Conservation (phyloP, 1,140 invertebrate species). For the Papilio polyxenes region DNA sequence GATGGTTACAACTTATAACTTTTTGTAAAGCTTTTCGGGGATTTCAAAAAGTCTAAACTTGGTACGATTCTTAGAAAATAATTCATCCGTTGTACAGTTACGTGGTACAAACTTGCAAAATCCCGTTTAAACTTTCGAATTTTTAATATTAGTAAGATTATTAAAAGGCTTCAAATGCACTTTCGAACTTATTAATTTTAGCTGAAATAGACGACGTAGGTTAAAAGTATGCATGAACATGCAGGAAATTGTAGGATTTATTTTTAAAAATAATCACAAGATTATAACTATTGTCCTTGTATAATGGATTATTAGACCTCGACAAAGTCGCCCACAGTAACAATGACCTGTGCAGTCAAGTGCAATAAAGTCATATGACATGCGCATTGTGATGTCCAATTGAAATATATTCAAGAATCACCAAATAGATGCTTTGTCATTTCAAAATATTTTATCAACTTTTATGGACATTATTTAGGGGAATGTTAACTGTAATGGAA, state of each 20-base stretch:
- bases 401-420: background rate
- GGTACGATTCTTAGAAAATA: too few species aligned
- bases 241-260: background rate
- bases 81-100: too few species aligned
- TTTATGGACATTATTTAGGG: background rate
- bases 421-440: background rate
- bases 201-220: background rate
- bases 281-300: background rate
- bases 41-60: too few species aligned
- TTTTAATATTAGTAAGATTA: too few species aligned
- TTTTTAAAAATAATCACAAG: background rate
- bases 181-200: background rate
- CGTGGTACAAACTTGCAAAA: too few species aligned
- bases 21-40: background rate
- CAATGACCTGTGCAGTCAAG: background rate
- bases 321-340: conserved; percentile 2
- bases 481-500: background rate
- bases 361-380: conserved; percentile 3
- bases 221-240: background rate
- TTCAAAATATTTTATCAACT: background rate
- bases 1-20: background rate
- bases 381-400: background rate
- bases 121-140: too few species aligned
- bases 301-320: conserved; percentile 6
- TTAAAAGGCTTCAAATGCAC: too few species aligned